These are phyloP conservation scores for Hylaeus anthracinus DNA, from an alignment of 1,140 invertebrate species.

Conservation along the genomic window DNA sequence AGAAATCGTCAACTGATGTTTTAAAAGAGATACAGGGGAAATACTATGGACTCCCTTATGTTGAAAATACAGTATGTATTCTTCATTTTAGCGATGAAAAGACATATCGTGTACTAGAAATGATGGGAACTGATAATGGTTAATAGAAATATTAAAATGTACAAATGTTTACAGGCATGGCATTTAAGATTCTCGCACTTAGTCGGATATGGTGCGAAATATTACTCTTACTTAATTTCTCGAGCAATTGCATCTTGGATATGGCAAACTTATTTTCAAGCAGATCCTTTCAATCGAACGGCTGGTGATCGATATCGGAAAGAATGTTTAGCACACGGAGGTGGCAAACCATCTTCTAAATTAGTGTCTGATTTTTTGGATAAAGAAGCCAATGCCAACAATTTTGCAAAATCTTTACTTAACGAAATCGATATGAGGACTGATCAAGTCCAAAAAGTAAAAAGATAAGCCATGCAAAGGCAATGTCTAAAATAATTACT, in stretches of 20 bases:
- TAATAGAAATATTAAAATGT: neutral
- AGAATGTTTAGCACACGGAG: slow-evolving; percentile 93
- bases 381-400: slow-evolving; percentile 84
- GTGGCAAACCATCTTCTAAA: slow-evolving; percentile 88
- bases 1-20: slow-evolving; percentile 88
- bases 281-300: slow-evolving; percentile 89
- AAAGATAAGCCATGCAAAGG: slow-evolving; percentile 27
- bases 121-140: neutral
- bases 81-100: slow-evolving; percentile 5
- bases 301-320: slow-evolving; percentile 89
- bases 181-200: slow-evolving; percentile 98
- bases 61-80: slow-evolving; percentile 89
- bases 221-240: slow-evolving; percentile 98
- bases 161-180: slow-evolving; percentile 87
- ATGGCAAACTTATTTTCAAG: slow-evolving; percentile 94
- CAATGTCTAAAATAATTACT: neutral
- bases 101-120: slow-evolving; percentile 9
- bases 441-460: slow-evolving; percentile 69
- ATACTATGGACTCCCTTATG: slow-evolving; percentile 93
- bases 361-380: slow-evolving; percentile 89
- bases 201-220: slow-evolving; percentile 98
- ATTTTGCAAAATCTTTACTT: slow-evolving; percentile 82
- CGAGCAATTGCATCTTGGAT: slow-evolving; percentile 95
- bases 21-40: slow-evolving; percentile 89
- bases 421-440: slow-evolving; percentile 82